Evolutionary conservation across 2,113 vertebrate genomes (phyloP), one percentile per base, ranked within the genome.

Genomic region (Poicephalus meyeri): DNA sequence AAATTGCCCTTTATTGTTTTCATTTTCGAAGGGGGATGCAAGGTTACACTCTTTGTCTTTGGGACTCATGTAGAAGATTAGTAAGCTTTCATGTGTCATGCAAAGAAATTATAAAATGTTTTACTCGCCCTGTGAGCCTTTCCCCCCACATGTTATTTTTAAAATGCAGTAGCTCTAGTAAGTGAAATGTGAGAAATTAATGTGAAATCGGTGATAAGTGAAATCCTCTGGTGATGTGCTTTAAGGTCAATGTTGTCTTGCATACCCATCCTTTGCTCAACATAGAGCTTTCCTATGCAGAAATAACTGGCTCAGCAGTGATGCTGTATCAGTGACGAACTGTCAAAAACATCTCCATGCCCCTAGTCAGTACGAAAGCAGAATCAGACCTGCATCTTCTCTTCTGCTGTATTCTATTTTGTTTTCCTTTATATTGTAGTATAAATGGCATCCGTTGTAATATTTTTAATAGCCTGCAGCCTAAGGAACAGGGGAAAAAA

Each of bases 141-240:
- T 55, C 14, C 7, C 24, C 4, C 31, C 10, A 11, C 0, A 1
- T 13, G 28, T 41, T 41, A 8, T 49, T 41, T 65, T 37, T 47
- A 16, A 85, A 80, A 85, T 31, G 39, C 37, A 52, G n/a, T 7
- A 35, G 14, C 37, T 74, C 25, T 46, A 13, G 29, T 41, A 56
- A 65, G 39, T 42, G 26, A 49, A 58, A 74, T n/a, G 33, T 41
- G n/a, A 58, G n/a, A 58, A 79, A 71, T 41, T 65, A 58, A 31
- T 17, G 42, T 29, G 29, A 23, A 65, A 80, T 55, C 24, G 26
- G 23, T 39, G 47, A 80, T 23, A 23, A 60, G 21, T 28, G 33
- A 64, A 74, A 74, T 35, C 16, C 16, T 19, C 17, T 16, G 9
- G 14, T 26, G 28, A 49, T 49, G 73, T 73, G 25, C 53, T 50